Percentiles rank a stretch among this genome's conserved stretches.
These are phyloP conservation scores for Drosophila parvula DNA, from an alignment of 1,140 invertebrate genomes.

Conservation along the genomic window DNA sequence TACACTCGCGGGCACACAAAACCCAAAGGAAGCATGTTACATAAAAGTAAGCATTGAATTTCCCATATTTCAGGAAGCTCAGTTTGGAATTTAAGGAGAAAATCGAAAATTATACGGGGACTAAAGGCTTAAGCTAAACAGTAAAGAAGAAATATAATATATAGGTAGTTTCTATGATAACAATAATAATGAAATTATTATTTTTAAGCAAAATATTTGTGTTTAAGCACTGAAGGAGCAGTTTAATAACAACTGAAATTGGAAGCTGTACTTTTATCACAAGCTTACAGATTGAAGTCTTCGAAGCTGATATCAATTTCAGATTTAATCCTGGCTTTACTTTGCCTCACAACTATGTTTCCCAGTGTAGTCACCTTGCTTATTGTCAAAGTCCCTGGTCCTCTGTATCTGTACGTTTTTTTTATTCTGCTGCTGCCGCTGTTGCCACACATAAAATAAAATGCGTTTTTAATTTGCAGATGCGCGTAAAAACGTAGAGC, in stretches of 20 bases:
- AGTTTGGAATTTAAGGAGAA: background rate
- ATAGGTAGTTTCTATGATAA: background rate
- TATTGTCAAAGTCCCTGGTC: constrained; percentile 65
- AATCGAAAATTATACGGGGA: background rate
- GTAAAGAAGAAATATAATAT: background rate
- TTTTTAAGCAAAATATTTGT: background rate
- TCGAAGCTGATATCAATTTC: background rate
- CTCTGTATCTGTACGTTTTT: constrained; percentile 18
- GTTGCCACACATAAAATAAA: constrained; percentile 71
- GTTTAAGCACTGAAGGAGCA: background rate
- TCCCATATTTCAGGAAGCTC: constrained; percentile 33
- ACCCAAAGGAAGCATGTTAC: constrained; percentile 32
- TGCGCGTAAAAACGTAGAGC: constrained; percentile 62
- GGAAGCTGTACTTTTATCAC: background rate
- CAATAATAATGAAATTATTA: background rate
- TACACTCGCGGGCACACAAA: constrained; percentile 36
- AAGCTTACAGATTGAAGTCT: background rate
- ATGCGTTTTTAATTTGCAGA: constrained; percentile 83
- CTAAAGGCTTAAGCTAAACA: background rate
- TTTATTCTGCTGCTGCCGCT: constrained; percentile 14
- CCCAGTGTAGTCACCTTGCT: constrained; percentile 48
- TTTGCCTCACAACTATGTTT: background rate
- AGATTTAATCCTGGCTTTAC: background rate
- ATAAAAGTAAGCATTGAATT: constrained; percentile 59
- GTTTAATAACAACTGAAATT: background rate